Percentiles rank a stretch among this genome's conserved stretches.
Conservation (phyloP, 2,113 vertebrate genomes). For the Pterocles orientalis region DNA sequence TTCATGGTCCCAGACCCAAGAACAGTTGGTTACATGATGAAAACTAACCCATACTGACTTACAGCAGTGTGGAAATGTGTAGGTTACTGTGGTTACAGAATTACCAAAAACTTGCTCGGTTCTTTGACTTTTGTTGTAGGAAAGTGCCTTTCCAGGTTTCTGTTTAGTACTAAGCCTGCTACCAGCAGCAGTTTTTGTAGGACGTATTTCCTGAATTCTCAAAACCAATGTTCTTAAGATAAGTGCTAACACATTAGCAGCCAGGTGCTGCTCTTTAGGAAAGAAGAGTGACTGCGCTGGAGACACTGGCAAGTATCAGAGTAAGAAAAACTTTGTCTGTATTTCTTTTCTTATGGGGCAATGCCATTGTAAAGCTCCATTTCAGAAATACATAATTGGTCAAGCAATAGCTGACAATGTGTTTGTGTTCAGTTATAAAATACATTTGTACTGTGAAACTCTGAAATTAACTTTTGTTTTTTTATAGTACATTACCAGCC, state of each 20-base stretch:
- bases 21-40: neutral
- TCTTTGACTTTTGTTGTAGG: neutral
- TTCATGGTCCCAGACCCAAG: neutral
- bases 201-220: neutral
- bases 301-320: neutral
- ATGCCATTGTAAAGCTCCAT: neutral
- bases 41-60: neutral
- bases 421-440: neutral
- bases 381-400: neutral
- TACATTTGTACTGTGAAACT: neutral
- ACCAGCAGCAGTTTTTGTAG: neutral
- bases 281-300: neutral
- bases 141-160: neutral
- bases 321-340: neutral
- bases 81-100: neutral
- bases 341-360: neutral
- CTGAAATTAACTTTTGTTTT: neutral
- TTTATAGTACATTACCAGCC: neutral
- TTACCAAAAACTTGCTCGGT: neutral
- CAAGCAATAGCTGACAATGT: neutral
- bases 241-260: neutral
- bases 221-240: neutral
- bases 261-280: neutral
- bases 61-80: neutral
- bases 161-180: slow-evolving; percentile 3